Conservation (phyloP, 2,113 vertebrate species). For the Heterochromis multidens region DNA sequence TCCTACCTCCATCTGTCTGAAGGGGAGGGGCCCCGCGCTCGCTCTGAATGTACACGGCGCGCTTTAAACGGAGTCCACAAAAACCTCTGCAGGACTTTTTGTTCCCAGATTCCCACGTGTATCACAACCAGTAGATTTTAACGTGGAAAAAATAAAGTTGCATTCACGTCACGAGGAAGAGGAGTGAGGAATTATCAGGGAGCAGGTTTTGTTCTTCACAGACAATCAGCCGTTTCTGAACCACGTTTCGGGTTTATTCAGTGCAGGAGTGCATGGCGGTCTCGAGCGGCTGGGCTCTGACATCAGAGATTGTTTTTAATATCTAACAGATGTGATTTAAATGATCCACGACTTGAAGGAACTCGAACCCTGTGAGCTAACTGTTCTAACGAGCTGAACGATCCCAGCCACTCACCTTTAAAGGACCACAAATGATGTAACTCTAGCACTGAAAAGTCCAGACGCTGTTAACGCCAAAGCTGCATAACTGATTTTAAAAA, state of each 20-base stretch:
- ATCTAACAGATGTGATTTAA: background rate
- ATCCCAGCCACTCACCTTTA: background rate
- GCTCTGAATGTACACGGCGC: background rate
- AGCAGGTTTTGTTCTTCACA: background rate
- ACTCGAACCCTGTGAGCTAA: background rate
- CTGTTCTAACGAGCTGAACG: background rate
- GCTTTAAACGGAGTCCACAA: no score
- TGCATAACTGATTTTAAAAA: background rate
- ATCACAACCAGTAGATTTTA: background rate
- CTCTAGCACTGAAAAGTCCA: background rate
- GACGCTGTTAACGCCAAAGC: background rate
- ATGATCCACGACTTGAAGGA: background rate
- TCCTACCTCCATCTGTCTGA: constrained; percentile 56
- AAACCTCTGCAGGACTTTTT: background rate
- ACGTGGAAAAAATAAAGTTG: background rate
- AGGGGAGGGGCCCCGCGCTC: background rate
- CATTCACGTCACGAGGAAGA: background rate
- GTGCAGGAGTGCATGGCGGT: background rate
- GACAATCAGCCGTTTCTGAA: background rate
- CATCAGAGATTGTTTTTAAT: background rate
- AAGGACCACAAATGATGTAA: no score
- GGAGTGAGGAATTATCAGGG: background rate
- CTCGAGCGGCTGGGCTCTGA: no score
- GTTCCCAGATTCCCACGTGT: background rate
- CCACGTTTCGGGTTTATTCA: background rate